These are phyloP conservation scores for Miichthys miiuy DNA, from an alignment of 2,797 vertebrate species.

Conservation along the genomic window DNA sequence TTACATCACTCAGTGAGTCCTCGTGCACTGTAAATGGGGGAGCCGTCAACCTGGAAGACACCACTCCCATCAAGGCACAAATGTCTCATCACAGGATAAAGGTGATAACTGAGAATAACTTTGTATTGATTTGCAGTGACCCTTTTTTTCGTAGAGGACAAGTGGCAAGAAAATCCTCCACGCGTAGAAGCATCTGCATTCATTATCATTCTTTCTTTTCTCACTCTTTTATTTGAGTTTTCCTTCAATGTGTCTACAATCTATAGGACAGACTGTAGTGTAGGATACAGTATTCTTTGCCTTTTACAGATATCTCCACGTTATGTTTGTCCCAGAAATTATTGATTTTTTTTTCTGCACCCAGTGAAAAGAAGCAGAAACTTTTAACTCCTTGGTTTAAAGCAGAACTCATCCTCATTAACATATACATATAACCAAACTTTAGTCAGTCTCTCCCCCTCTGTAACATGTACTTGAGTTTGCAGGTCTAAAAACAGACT, in stretches of 20 bases:
- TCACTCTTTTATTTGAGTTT: neutral
- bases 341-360: slow-evolving; percentile 5
- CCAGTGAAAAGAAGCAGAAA: neutral
- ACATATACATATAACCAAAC: neutral
- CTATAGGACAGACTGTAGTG: neutral
- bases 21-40: neutral
- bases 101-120: neutral
- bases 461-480: slow-evolving; percentile 9
- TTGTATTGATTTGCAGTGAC: slow-evolving; percentile 5
- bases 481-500: slow-evolving; percentile 40
- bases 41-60: neutral
- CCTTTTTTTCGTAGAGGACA: neutral
- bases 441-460: neutral
- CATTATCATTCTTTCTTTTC: neutral
- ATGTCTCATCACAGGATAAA: neutral
- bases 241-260: neutral
- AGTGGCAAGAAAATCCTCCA: neutral
- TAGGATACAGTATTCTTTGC: neutral
- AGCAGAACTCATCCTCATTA: slow-evolving; percentile 7
- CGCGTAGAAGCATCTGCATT: neutral
- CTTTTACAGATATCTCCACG: neutral
- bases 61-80: neutral
- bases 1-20: neutral
- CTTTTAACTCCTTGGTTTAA: slow-evolving; percentile 1
- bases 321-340: neutral